Conservation (phyloP, 2,888 invertebrate species). For the Tiliacea aurago region DNA sequence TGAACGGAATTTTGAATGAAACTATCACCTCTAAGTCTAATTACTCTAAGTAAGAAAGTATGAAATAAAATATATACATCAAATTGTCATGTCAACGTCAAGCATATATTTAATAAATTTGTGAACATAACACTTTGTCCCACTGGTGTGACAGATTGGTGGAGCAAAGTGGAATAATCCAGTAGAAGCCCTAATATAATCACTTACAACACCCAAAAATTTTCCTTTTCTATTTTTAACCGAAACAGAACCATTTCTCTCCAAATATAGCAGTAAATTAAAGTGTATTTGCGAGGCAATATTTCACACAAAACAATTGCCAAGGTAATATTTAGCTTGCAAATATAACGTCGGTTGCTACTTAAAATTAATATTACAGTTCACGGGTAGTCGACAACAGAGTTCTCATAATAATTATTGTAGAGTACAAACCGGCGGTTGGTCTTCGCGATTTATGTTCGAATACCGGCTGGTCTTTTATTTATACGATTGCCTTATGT, state of each 20-base stretch:
- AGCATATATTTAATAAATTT: too few relatives aligned
- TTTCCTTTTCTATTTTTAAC: slow-evolving; percentile 36
- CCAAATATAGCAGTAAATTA: slow-evolving; percentile 56
- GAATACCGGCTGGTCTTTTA: slow-evolving; percentile 20
- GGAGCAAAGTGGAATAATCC: too few relatives aligned
- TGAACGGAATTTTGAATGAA: too few relatives aligned
- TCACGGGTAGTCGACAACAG: slow-evolving; percentile 69
- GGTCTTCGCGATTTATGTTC: slow-evolving; percentile 30
- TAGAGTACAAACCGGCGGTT: slow-evolving; percentile 64
- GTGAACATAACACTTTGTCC: too few relatives aligned
- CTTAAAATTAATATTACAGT: slow-evolving; percentile 78
- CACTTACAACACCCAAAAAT: slow-evolving; percentile 16
- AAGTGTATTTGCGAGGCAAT: slow-evolving; percentile 53
- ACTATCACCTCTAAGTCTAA: too few relatives aligned
- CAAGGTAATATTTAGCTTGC: slow-evolving; percentile 69
- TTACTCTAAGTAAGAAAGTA: too few relatives aligned
- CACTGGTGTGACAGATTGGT: too few relatives aligned
- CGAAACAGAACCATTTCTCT: slow-evolving; percentile 27
- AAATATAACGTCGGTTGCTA: slow-evolving; percentile 70
- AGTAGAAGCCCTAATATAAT: slow-evolving; percentile 2
- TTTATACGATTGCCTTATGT: slow-evolving; percentile 33
- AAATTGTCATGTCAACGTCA: too few relatives aligned
- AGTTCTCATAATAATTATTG: slow-evolving; percentile 72
- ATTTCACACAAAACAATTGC: slow-evolving; percentile 65
- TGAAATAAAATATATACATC: too few relatives aligned